Conservation (phyloP, 37 sponge, comb jelly and placozoan species). For the Ephydatia muelleri region DNA sequence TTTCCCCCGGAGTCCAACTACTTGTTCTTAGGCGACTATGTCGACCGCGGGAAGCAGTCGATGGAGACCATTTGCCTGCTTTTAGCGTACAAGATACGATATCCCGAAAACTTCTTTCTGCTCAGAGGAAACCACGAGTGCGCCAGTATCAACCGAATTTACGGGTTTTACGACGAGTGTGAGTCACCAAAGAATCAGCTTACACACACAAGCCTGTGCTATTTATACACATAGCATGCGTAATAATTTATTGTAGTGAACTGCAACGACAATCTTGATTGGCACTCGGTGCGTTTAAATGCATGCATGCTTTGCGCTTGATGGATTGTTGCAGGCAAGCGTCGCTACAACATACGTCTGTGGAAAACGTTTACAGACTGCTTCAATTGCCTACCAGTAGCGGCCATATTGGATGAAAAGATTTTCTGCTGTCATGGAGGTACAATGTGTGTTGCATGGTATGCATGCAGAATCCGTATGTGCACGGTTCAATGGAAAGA, state of each 20-base stretch:
- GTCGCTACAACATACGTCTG: conserved; percentile 42
- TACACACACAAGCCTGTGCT: no score
- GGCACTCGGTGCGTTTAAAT: no score
- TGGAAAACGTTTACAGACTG: no score
- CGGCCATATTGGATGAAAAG: conserved; percentile 97
- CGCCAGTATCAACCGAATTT: conserved; percentile 99
- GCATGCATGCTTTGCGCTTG: no score
- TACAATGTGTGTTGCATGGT: conserved; percentile 7
- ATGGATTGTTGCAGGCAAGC: conserved; percentile 18
- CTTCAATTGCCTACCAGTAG: conserved; percentile 95
- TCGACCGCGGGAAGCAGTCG: conserved; percentile 97
- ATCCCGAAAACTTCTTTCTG: conserved; percentile 98
- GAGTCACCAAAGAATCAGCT: conserved; percentile 25
- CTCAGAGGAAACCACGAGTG: conserved; percentile 96
- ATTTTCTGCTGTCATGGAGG: conserved; percentile 99
- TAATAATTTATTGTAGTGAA: no score
- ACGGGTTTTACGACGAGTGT: conserved; percentile 99
- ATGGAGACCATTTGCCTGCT: conserved; percentile 97
- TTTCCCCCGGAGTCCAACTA: no score
- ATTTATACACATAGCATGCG: no score
- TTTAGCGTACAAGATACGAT: conserved; percentile 97
- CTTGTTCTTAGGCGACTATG: conserved; percentile 98
- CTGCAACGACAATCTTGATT: no score
- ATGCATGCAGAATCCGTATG: neutral
- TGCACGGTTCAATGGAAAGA: no score